Evolutionary conservation across 2,113 vertebrate species (phyloP).

Genomic region (Cichladusa arquata): DNA sequence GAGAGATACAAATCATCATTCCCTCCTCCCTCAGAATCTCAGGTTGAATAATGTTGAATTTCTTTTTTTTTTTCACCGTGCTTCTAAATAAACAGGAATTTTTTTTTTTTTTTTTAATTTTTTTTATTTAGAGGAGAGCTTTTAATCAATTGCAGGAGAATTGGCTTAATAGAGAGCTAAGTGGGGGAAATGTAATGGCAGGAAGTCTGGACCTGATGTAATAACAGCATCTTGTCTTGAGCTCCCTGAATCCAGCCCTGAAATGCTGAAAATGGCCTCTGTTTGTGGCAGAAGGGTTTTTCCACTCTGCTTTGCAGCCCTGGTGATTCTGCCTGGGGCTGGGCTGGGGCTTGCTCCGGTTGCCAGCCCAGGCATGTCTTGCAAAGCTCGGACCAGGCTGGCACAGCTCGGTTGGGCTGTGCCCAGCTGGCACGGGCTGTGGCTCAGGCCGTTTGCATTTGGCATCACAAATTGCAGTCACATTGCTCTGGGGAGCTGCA

Average conservation of each 20-base stretch:
- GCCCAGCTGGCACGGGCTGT: slow-evolving; percentile 25
- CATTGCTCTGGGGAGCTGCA: not conserved
- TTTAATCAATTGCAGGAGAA: not conserved
- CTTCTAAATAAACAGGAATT: not conserved
- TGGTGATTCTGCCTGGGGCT: not conserved
- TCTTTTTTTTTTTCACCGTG: not conserved
- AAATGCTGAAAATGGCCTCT: not conserved
- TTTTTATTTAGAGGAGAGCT: not conserved
- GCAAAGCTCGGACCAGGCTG: not conserved
- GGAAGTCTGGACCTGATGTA: not conserved
- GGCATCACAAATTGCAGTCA: not conserved
- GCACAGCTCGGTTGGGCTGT: not conserved
- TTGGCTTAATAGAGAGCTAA: not conserved
- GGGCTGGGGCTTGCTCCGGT: not conserved
- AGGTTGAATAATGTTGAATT: not conserved
- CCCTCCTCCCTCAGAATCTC: not conserved
- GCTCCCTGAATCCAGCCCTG: not conserved
- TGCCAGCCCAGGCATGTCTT: not conserved
- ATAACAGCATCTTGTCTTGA: not conserved
- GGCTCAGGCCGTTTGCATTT: not conserved
- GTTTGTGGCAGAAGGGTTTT: not conserved
- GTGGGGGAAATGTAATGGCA: not conserved
- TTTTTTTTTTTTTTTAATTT: not conserved
- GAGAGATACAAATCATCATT: not conserved
- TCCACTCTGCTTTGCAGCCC: not conserved